Evolutionary conservation across 53 echinoderm and acorn worm species (phyloP), one percentile per base, ranked within the genome.

Genomic region (Mesocentrotus franciscanus): DNA sequence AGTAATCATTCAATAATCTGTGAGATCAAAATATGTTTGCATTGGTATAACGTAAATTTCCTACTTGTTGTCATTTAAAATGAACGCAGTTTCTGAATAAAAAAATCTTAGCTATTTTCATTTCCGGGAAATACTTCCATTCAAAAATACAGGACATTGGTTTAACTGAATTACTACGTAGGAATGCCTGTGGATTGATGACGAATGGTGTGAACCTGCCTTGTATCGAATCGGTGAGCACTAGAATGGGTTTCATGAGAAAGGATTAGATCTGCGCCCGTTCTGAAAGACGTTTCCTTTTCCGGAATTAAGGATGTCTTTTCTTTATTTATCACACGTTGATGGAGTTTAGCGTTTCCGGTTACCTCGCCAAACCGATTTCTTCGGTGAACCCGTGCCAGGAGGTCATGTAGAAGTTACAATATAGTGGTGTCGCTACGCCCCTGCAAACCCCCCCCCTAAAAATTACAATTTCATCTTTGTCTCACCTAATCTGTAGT

Each of bases 241-340:
- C 33, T 11, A 15, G 76, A 33, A 76, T 76, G 30, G 76, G 13
- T 33, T 76, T 76, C 76, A 76, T 33, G 32, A 29, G 10, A 30
- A 14, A 33, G 49, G 76, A 76, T 76, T 76, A 10, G 76, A 76
- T 76, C 33, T 27, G 13, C 76, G 33, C 76, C 27, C 32, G 27
- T 76, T 27, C 13, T 10, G 12, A 71, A 76, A 76, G 30, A 76
- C 15, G 15, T 84, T 84, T 22, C 24, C 39, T 84, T 17, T 84
- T 49, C 49, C 24, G 6, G 10, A 29, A 16, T n/a, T n/a, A n/a
- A n/a, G 35, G 84, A 49, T 49, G 18, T 55, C 84, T 84, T 39
- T 84, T 16, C 84, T 84, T 84, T 84, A 49, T 84, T 39, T 55
- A 84, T 84, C 55, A 42, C 84, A 84, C 20, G 39, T 84, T 16